Conservation (phyloP, 1,140 invertebrate species). For the Paraescarpia echinospica region DNA sequence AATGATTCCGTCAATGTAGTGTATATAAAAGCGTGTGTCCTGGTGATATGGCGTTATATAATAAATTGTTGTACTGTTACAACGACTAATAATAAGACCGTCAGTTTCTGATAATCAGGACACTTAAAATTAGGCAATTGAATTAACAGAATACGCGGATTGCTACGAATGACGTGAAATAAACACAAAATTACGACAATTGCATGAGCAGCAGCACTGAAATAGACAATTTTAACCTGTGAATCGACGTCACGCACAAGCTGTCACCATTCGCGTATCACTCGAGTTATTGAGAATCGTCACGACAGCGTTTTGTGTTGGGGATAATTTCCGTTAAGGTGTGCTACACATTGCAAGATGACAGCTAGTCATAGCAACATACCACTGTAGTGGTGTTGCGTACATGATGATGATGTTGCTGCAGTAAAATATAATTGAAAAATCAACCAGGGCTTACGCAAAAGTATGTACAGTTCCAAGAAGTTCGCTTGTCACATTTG, state of each 20-base stretch:
- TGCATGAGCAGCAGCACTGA: not conserved
- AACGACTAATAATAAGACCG: not conserved
- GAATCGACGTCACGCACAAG: not conserved
- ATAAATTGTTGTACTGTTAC: too few relatives aligned
- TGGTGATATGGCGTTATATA: too few relatives aligned
- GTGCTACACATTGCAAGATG: not conserved
- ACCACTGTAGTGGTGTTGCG: not conserved
- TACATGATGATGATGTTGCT: too few relatives aligned
- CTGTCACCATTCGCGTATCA: not conserved
- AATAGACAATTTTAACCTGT: not conserved
- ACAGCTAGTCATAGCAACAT: not conserved
- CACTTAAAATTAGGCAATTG: not conserved
- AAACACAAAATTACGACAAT: not conserved
- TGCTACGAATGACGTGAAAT: not conserved
- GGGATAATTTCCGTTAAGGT: not conserved
- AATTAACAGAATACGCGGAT: not conserved
- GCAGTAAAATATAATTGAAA: too few relatives aligned
- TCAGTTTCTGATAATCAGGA: not conserved
- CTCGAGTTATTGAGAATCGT: not conserved
- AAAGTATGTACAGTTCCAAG: not conserved
- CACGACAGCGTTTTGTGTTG: not conserved
- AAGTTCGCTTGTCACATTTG: not conserved
- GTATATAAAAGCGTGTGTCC: too few relatives aligned
- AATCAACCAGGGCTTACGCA: too few relatives aligned
- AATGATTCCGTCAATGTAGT: too few relatives aligned